These are phyloP conservation scores for Cebus imitator DNA, from an alignment of 2,113 vertebrate species.

Conservation along the genomic window DNA sequence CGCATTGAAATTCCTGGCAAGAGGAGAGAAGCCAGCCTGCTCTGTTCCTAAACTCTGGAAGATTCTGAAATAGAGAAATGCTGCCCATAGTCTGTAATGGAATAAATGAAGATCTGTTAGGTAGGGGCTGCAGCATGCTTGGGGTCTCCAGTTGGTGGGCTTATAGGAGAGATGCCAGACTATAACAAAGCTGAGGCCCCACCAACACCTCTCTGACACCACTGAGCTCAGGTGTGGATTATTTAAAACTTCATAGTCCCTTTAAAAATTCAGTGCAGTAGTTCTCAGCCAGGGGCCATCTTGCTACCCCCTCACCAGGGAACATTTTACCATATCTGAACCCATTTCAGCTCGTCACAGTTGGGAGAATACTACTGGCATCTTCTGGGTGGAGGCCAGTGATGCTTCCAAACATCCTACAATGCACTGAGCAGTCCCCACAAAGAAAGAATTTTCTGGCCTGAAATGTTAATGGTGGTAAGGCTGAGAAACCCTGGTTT, in stretches of 20 bases:
- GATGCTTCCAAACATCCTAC: not conserved
- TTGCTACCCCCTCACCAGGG: not conserved
- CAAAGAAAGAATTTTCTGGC: not conserved
- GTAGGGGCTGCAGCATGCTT: not conserved
- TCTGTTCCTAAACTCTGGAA: conserved; percentile 63
- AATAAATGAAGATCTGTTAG: not conserved
- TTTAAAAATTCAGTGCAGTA: not conserved
- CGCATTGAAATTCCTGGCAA: not conserved
- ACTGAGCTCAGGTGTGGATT: not conserved
- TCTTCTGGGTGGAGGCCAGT: not conserved
- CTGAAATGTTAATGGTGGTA: too few relatives aligned
- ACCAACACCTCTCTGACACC: not conserved
- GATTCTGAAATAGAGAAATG: conserved; percentile 66
- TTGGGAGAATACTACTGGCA: not conserved
- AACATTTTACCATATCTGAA: not conserved
- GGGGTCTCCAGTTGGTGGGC: not conserved
- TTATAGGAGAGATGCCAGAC: not conserved
- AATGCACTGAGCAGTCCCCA: not conserved
- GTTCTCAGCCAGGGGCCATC: not conserved
- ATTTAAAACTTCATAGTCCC: not conserved
- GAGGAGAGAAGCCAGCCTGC: not conserved
- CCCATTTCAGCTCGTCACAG: not conserved
- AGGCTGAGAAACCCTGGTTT: not conserved
- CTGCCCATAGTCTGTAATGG: conserved; percentile 25
- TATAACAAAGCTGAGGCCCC: not conserved